Conservation (phyloP, 2,113 vertebrate genomes). For the Pelobates fuscus region DNA sequence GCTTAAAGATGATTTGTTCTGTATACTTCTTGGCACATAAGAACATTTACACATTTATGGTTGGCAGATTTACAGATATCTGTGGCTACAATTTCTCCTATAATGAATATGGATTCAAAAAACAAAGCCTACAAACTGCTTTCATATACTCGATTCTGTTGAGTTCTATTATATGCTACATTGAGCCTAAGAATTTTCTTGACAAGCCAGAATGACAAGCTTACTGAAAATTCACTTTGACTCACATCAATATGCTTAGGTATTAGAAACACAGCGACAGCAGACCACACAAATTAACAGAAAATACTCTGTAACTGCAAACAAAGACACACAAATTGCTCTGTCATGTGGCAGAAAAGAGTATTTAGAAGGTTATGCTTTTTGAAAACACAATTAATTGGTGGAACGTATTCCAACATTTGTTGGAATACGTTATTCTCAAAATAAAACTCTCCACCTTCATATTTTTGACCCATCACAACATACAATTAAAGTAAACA, state of each 20-base stretch:
- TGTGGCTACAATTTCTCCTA: background rate
- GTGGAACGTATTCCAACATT: background rate
- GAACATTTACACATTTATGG: slow-evolving; percentile 2
- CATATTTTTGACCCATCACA: too few species aligned
- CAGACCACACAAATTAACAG: slow-evolving; percentile 18
- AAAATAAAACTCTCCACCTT: background rate
- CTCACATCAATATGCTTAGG: slow-evolving; percentile 20
- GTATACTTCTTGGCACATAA: background rate
- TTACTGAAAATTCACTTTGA: slow-evolving; percentile 16
- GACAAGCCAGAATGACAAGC: slow-evolving; percentile 8
- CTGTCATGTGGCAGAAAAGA: background rate
- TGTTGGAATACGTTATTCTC: background rate
- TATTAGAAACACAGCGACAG: slow-evolving; percentile 21
- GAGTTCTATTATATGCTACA: slow-evolving; percentile 39
- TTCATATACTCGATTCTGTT: slow-evolving; percentile 21
- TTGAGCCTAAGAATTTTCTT: slow-evolving; percentile 22
- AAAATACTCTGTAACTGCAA: background rate
- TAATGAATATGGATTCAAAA: slow-evolving; percentile 26
- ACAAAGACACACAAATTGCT: slow-evolving; percentile 9
- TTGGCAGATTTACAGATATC: slow-evolving; percentile 19
- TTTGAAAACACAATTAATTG: background rate
- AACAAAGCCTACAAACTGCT: background rate
- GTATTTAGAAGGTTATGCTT: background rate
- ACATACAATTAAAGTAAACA: too few species aligned
- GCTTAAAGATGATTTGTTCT: background rate